Conservation (phyloP, 2,113 vertebrate genomes). For the Vireo altiloquus region DNA sequence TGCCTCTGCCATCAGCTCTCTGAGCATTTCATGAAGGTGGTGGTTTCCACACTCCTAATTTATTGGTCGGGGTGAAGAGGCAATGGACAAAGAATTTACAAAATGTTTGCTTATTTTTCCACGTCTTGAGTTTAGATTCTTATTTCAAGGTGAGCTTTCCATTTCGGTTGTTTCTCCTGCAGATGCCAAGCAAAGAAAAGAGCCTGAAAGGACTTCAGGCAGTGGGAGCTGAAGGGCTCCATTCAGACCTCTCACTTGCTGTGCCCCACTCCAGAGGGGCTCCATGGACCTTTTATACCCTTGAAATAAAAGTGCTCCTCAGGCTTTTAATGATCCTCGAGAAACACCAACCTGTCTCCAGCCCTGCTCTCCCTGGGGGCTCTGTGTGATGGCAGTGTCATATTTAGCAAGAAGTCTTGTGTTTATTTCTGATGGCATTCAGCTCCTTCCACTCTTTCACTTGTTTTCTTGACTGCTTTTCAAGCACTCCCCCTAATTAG, state of each 20-base stretch:
- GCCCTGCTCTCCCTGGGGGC: not conserved
- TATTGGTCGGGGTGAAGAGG: not conserved
- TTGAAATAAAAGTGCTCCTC: not conserved
- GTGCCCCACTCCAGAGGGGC: not conserved
- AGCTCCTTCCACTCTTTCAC: not conserved
- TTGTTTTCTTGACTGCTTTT: slow-evolving; percentile 31
- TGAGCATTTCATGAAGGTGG: not conserved
- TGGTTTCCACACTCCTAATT: not conserved
- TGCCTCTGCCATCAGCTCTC: not conserved
- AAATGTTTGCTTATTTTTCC: not conserved
- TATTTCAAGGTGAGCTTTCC: not conserved
- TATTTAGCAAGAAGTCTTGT: not conserved
- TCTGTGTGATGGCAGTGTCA: not conserved
- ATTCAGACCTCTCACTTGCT: not conserved
- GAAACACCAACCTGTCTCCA: not conserved
- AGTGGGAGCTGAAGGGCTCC: not conserved
- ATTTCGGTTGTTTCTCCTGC: not conserved
- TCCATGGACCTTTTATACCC: not conserved
- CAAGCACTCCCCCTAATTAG: slow-evolving; percentile 14
- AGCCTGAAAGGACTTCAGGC: not conserved
- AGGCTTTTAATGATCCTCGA: not conserved
- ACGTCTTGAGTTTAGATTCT: not conserved
- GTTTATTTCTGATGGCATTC: slow-evolving; percentile 26
- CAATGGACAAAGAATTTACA: not conserved
- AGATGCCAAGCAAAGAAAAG: not conserved